Evolutionary conservation across 2,113 vertebrate species (phyloP), one percentile per base, ranked within the genome.

Genomic region (Carassius auratus): DNA sequence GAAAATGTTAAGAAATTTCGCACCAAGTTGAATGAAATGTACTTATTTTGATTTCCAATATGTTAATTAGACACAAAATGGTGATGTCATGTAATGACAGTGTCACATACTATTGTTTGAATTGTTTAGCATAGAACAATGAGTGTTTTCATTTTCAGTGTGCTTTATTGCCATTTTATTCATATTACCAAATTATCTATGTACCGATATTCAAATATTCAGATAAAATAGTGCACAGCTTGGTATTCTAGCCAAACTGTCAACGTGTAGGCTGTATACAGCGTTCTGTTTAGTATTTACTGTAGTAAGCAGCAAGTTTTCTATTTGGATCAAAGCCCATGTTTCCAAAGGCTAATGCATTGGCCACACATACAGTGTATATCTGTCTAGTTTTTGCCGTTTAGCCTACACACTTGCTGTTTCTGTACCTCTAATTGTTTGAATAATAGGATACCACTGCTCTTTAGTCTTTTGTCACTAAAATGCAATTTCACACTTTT

Each of bases 381-480:
- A 61, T 71, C 33, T 71, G 33, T 71, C 48, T 77, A 12, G 8
- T 57, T 76, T 76, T 76, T 19, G 23, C 26, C 4, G 33, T 57
- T 52, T 23, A 42, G 42, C 42, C 42, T 42, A 52, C 78, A 64
- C 36, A 45, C 38, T 64, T 80, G 57, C 12, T 36, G n/a, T 48
- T 69, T 17, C 15, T 62, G 8, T 33, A 36, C 33, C 14, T 76
- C 57, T 85, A 77, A 77, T 77, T 78, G 78, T 69, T 55, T 62
- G 68, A 78, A 81, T 57, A 15, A 61, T 66, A 42, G 76, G 17
- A 30, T 77, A 33, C 26, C 33, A 75, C 42, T n/a, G 50, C 45
- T 77, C 45, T 77, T 82, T 69, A 81, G 82, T 50, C 68, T 77
- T 82, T 69, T 84, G 82, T 50, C 68, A 77, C 30, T 48, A 50